A percentile compares a stretch with the other conserved stretches of the same genome.
These are phyloP conservation scores for Balanococcus diminutus DNA, from an alignment of 2,888 invertebrate genomes.

Conservation along the genomic window DNA sequence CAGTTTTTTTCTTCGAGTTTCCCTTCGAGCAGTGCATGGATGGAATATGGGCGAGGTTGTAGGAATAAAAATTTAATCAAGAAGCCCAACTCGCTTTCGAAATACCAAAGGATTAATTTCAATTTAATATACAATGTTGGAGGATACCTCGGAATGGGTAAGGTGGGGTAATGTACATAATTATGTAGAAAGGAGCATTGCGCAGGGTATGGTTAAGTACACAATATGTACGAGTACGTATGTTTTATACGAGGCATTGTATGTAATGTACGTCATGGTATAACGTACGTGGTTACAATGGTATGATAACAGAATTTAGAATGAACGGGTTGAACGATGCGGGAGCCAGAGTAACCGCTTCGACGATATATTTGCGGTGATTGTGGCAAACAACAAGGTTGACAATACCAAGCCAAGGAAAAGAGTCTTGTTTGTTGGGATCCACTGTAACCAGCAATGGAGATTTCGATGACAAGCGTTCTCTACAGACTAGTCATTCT, in stretches of 20 bases:
- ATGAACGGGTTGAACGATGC: neutral
- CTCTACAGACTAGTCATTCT: neutral
- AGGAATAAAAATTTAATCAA: neutral
- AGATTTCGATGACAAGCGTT: constrained; percentile 20
- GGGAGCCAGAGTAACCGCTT: neutral
- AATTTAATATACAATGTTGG: neutral
- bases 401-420: neutral
- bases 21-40: neutral
- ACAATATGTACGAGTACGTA: neutral
- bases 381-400: neutral
- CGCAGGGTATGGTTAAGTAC: neutral
- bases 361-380: constrained; percentile 32
- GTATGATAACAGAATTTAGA: neutral
- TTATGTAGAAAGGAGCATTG: neutral
- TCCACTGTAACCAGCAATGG: neutral
- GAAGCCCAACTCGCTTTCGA: neutral
- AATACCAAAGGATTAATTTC: neutral
- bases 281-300: neutral
- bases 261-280: neutral
- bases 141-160: neutral
- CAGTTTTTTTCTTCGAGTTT: neutral
- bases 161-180: neutral
- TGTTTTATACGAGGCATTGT: neutral
- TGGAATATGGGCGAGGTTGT: neutral
- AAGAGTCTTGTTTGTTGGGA: neutral